These are phyloP conservation scores for Habrosyne pyritoides DNA, from an alignment of 2,888 invertebrate genomes.

Conservation along the genomic window DNA sequence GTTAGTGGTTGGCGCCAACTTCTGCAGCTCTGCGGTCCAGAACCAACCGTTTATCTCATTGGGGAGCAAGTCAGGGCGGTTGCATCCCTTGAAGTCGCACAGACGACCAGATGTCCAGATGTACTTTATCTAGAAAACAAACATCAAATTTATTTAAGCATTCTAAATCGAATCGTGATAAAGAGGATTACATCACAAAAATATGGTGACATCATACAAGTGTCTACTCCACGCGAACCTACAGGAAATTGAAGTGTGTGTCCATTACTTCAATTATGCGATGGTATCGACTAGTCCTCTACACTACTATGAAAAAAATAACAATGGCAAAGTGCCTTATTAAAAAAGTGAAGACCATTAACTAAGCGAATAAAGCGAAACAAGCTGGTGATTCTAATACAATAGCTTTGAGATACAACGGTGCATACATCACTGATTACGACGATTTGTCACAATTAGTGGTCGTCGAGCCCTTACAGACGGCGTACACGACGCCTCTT, in stretches of 20 bases:
- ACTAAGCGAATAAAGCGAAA: constrained; percentile 39
- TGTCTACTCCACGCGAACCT: neutral
- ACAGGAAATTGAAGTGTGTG: constrained; percentile 15
- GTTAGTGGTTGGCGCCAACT: constrained; percentile 92
- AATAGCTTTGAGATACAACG: constrained; percentile 40
- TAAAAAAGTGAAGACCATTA: constrained; percentile 39
- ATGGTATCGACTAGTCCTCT: constrained; percentile 14
- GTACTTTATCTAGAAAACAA: constrained; percentile 88
- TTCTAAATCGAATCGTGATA: neutral
- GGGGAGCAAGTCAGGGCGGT: constrained; percentile 92
- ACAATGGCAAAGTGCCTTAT: constrained; percentile 40
- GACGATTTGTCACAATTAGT: constrained; percentile 52
- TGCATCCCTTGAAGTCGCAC: constrained; percentile 95
- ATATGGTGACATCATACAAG: no score
- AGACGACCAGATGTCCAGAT: constrained; percentile 96
- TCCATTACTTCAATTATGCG: constrained; percentile 18
- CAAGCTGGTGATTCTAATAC: constrained; percentile 38
- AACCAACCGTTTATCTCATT: constrained; percentile 94
- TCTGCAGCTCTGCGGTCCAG: constrained; percentile 94
- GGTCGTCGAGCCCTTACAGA: constrained; percentile 14
- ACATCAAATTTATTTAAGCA: neutral
- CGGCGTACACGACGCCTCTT: constrained; percentile 19
- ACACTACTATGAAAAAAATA: constrained; percentile 29
- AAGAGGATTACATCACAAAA: no score
- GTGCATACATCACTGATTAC: constrained; percentile 22